Evolutionary conservation across 2,888 invertebrate genomes (phyloP), one percentile per base, ranked within the genome.

Genomic region (Poecilobothrus nobilitatus): DNA sequence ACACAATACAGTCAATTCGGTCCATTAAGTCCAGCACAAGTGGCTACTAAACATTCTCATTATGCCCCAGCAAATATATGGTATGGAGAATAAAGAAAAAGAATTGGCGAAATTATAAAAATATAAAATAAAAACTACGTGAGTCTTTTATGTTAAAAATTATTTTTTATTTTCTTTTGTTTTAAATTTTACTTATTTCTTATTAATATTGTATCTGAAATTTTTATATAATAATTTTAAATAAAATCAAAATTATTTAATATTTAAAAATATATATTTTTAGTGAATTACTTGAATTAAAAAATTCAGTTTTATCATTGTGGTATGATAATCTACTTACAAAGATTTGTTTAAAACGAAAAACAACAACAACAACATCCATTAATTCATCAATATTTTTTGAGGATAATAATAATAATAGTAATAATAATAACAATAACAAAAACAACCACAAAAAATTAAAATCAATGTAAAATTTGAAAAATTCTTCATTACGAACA

Each of bases 1-100:
- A 86, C 88, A 34, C 88, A 88, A 74, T 87, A 87, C 76, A 86
- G 81, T 76, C 83, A 82, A 76, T 82, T 82, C 76, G 82, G 81
- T 72, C 82, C 83, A 66, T 73, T 83, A 63, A 65, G 83, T 78
- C 82, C 83, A 71, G 82, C 81, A 53, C 82, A 82, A 76, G 82
- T 83, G 74, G 78, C 81, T 71, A 81, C 76, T 76, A 83, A 82
- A 72, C 82, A 82, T 76, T 80, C 79, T 73, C 82, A 81, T 73
- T 82, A 80, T 74, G 80, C 81, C 75, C 80, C 82, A 74, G 75
- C 82, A 73, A 82, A 82, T 75, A 80, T 82, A 79, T 82, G 81
- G 82, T 82, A 81, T 80, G 82, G 82, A 74, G 81, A 81, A 77
- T 81, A 82, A 77, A 77, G 79, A 75, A 74, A 73, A 73, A 75